phyloP scores from a whole-genome alignment of 2,113 vertebrate species.

The Campylorhamphus procurvoides region DNA sequence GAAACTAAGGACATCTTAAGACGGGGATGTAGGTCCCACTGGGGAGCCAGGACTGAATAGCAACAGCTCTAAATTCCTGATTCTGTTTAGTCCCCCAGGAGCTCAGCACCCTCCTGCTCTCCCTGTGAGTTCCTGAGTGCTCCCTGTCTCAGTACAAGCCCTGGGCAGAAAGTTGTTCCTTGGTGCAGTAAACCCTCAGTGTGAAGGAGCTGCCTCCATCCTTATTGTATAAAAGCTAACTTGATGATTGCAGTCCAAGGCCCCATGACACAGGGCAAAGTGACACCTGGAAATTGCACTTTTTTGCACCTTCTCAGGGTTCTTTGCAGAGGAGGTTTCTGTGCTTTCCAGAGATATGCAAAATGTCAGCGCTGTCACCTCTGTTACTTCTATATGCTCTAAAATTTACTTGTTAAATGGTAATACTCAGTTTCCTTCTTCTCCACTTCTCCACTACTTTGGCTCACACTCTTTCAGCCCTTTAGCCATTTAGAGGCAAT shows the following conservation, averaged over 20 bases:
- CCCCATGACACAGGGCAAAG: not conserved
- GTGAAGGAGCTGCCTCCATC: not conserved
- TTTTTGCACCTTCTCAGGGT: not conserved
- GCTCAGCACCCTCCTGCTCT: not conserved
- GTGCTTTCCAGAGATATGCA: not conserved
- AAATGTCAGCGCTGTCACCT: not conserved
- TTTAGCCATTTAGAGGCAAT: not conserved
- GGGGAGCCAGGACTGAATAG: not conserved
- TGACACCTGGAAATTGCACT: not conserved
- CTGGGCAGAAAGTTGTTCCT: not conserved
- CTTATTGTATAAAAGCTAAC: not conserved
- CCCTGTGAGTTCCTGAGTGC: not conserved
- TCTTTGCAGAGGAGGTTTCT: not conserved
- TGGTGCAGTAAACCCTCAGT: not conserved
- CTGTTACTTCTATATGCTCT: not conserved
- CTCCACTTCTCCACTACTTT: not conserved
- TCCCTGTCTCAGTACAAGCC: not conserved
- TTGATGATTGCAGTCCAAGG: not conserved
- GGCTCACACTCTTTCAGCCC: not conserved
- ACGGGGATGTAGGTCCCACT: not conserved
- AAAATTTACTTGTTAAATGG: not conserved
- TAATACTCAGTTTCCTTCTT: not conserved
- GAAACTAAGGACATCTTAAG: not conserved
- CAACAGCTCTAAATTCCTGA: too few relatives aligned
- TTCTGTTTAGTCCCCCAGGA: not conserved